A percentile compares a stretch with the other conserved stretches of the same genome.
Conservation (phyloP, 2,888 invertebrate species). For the Thecophora atra region DNA sequence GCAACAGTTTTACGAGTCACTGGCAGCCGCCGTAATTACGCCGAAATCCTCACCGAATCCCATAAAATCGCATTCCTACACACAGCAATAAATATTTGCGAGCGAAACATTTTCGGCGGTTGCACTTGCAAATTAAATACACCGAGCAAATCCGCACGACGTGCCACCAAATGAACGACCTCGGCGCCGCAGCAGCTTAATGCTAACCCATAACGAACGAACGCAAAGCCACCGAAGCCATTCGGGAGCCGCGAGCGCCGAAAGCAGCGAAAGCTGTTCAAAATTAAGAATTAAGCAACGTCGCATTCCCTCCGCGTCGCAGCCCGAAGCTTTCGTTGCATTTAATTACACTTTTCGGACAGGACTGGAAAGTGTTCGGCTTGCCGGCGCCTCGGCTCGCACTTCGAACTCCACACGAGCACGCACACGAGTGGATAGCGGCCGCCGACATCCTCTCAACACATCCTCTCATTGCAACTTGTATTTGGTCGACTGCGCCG, state of each 20-base stretch:
- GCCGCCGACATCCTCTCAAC: not conserved
- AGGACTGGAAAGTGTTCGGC: not conserved
- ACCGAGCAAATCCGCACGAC: slow-evolving; percentile 21
- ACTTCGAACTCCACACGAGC: not conserved
- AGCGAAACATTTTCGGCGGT: not conserved
- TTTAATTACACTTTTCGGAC: slow-evolving; percentile 35
- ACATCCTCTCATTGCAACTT: not conserved
- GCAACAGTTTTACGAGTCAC: slow-evolving; percentile 6
- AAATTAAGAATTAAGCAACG: slow-evolving; percentile 38
- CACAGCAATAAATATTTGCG: slow-evolving; percentile 23
- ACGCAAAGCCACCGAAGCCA: not conserved
- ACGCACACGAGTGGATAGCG: not conserved
- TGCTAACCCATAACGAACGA: slow-evolving; percentile 2
- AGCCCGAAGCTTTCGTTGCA: slow-evolving; percentile 4
- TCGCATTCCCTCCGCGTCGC: not conserved
- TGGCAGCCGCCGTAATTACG: slow-evolving; percentile 15
- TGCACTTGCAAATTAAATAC: slow-evolving; percentile 27
- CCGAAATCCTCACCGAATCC: slow-evolving; percentile 23
- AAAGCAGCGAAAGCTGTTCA: slow-evolving; percentile 23
- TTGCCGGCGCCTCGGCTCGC: not conserved
- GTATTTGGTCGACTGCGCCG: slow-evolving; percentile 16
- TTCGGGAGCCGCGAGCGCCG: not conserved
- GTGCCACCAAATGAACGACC: slow-evolving; percentile 13
- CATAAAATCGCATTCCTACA: slow-evolving; percentile 6
- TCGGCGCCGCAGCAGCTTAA: slow-evolving; percentile 23